Evolutionary conservation across 1,140 invertebrate species (phyloP).

Genomic region (Drosophila saltans): DNA sequence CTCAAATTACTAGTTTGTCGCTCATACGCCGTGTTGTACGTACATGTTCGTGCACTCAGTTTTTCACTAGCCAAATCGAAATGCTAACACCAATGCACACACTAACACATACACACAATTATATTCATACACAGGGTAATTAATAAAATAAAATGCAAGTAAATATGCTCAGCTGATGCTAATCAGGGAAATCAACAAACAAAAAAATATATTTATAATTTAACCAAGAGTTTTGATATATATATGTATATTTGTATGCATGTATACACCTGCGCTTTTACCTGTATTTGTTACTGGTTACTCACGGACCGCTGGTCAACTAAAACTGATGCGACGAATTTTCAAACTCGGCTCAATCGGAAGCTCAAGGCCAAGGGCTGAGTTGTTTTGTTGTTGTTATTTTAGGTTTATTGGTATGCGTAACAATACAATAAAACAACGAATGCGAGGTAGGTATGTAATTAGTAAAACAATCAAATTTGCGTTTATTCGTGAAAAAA

Average conservation of each 20-base stretch:
- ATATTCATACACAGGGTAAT: neutral
- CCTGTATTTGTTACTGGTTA: neutral
- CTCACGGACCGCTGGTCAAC: constrained; percentile 33
- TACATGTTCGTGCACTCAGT: constrained; percentile 22
- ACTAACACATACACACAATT: constrained; percentile 18
- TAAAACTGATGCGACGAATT: constrained; percentile 38
- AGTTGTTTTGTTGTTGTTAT: neutral
- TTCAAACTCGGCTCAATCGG: constrained; percentile 15
- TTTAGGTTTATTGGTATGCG: neutral
- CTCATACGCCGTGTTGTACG: constrained; percentile 57
- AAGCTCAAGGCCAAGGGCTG: constrained; percentile 24
- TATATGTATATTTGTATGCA: constrained; percentile 34
- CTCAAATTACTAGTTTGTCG: constrained; percentile 60
- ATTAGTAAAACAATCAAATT: constrained; percentile 7
- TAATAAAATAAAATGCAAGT: constrained; percentile 33
- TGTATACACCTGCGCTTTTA: constrained; percentile 43
- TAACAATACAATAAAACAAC: neutral
- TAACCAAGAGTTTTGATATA: neutral
- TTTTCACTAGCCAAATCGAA: constrained; percentile 34
- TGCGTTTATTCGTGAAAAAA: constrained; percentile 3
- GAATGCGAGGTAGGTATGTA: neutral
- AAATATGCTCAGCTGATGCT: constrained; percentile 74
- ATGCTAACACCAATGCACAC: neutral
- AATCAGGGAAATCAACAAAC: constrained; percentile 57
- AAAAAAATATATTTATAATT: constrained; percentile 13